Conservation (phyloP, 1,140 invertebrate species). For the Drosophila ogumai region DNA sequence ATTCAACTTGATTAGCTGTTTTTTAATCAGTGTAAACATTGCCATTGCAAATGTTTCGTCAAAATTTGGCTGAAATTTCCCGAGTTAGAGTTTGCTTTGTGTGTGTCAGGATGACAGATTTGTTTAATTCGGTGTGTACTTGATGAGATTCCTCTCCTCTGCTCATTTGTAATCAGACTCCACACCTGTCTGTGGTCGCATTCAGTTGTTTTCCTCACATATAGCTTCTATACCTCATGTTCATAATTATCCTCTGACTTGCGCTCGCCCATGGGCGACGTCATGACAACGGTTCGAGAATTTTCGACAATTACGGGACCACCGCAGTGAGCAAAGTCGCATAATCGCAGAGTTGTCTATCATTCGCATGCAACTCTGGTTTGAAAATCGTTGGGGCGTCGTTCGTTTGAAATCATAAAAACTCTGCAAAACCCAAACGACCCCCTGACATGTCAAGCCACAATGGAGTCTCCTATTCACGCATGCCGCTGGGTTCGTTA, state of each 20-base stretch:
- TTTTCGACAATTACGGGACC: slow-evolving; percentile 63
- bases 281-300: slow-evolving; percentile 30
- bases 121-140: slow-evolving; percentile 17
- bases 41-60: background rate
- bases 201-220: slow-evolving; percentile 12
- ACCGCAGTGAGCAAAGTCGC: slow-evolving; percentile 49
- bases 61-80: background rate
- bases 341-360: slow-evolving; percentile 34
- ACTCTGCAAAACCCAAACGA: background rate
- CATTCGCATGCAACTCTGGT: slow-evolving; percentile 11
- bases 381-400: slow-evolving; percentile 34
- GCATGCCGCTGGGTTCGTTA: slow-evolving; percentile 7
- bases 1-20: background rate
- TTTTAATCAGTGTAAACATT: background rate
- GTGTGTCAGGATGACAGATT: slow-evolving; percentile 1
- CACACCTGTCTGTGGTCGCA: slow-evolving; percentile 9
- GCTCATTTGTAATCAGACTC: slow-evolving; percentile 8
- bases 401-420: slow-evolving; percentile 24
- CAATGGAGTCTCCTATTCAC: slow-evolving; percentile 57
- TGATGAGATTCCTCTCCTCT: background rate
- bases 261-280: slow-evolving; percentile 10
- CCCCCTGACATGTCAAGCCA: slow-evolving; percentile 51
- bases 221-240: background rate
- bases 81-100: background rate
- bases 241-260: slow-evolving; percentile 53